phyloP scores from a whole-genome alignment of 2,797 vertebrate genomes.

The Megaceryle alcyon region DNA sequence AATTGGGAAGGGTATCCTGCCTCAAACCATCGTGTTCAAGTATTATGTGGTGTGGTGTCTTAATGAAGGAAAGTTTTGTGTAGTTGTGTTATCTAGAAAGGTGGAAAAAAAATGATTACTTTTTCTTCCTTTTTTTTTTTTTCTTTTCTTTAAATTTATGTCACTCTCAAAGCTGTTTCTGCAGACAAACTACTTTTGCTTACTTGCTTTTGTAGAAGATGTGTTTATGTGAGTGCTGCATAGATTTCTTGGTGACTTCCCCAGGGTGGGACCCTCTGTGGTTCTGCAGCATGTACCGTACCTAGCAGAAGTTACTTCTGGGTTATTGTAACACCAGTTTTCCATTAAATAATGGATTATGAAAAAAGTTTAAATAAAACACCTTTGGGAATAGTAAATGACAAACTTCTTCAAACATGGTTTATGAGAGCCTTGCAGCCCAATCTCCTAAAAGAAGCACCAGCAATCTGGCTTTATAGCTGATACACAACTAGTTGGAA shows the following conservation, averaged over 20 bases:
- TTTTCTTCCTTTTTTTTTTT: background rate
- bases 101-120: background rate
- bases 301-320: background rate
- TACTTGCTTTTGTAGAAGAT: background rate
- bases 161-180: background rate
- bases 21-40: background rate
- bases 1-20: background rate
- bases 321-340: background rate
- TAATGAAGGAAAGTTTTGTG: background rate
- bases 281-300: background rate
- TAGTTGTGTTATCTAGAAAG: background rate
- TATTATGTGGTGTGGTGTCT: background rate
- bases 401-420: background rate
- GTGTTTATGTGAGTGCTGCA: background rate
- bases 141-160: background rate
- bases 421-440: constrained; percentile 16
- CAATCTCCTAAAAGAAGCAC: constrained; percentile 18
- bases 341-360: background rate
- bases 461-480: constrained; percentile 16
- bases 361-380: constrained; percentile 19
- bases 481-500: constrained; percentile 8
- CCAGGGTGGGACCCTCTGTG: background rate
- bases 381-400: constrained; percentile 26
- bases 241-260: background rate
- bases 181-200: background rate